Percentiles rank a stretch among this genome's conserved stretches.
phyloP scores from a whole-genome alignment of 2,888 invertebrate genomes.

The Apantesis nais region DNA sequence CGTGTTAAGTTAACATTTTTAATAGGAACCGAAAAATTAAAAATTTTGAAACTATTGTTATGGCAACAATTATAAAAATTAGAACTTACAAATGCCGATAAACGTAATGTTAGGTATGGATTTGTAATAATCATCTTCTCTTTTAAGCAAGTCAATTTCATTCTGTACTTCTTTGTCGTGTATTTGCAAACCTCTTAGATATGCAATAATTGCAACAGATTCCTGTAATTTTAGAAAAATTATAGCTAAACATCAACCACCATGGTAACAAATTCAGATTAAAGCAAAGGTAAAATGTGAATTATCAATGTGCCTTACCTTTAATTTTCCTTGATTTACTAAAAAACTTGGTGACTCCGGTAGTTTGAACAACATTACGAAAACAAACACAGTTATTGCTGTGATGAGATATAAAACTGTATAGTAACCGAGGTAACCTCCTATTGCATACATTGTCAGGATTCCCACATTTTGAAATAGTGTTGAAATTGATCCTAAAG shows the following conservation, averaged over 20 bases:
- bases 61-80: neutral
- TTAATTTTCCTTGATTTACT: conserved; percentile 58
- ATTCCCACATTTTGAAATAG: conserved; percentile 60
- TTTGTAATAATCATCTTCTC: conserved; percentile 60
- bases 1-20: no score
- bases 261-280: neutral
- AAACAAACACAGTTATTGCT: conserved; percentile 50
- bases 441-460: conserved; percentile 60
- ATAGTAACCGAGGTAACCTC: conserved; percentile 61
- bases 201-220: conserved; percentile 56
- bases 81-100: conserved; percentile 60
- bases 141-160: conserved; percentile 59
- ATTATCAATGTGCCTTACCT: conserved; percentile 35
- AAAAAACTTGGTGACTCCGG: conserved; percentile 72
- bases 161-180: conserved; percentile 57
- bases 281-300: neutral
- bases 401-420: conserved; percentile 57
- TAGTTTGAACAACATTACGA: conserved; percentile 55
- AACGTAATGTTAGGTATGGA: conserved; percentile 61
- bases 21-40: no score
- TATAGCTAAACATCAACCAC: neutral
- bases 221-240: conserved; percentile 50
- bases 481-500: conserved; percentile 53
- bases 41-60: no score
- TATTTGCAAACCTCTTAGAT: conserved; percentile 58